Evolutionary conservation across 2,888 invertebrate species (phyloP), one percentile per base, ranked within the genome.

Genomic region (Chrysomela aeneicollis): DNA sequence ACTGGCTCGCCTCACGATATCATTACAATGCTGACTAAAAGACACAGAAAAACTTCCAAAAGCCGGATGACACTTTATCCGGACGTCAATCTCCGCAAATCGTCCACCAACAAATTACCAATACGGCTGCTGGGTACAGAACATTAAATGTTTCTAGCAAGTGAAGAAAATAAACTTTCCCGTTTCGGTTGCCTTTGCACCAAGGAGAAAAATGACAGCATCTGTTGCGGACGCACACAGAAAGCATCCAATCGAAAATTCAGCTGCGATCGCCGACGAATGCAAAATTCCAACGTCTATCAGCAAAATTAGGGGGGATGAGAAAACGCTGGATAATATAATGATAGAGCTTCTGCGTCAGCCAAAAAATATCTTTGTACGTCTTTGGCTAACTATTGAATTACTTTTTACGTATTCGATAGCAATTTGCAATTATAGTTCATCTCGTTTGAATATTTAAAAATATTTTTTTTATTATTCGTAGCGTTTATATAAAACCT

Each of bases 301-400:
- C 42, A 57, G 55, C 57, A 46, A 46, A 57, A 57, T 57, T 57
- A 57, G 26, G 22, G 57, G 46, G 21, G 57, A 57, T 57, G 37
- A 17, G 57, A 46, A 57, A 57, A 57, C 46, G 57, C 46, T 57
- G 46, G 12, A 47, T 42, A 55, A 42, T 57, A 46, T 47, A 18
- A 57, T 57, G 46, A 47, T 57, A 21, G 57, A 19, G 26, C 17
- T 46, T 46, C 32, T 46, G 57, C 26, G 57, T 57, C 57, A 57
- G 57, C 46, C 17, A 18, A 57, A 57, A 46, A 46, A 26, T 46
- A 17, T 5, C 22, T 46, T 26, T 57, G n/a, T 46, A 46, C 46
- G 46, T 46, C 47, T 22, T 57, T 32, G 22, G 17, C 22, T 57
- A 10, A 26, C 26, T 17, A 46, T 57, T 46, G 57, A 42, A 57